Percentiles rank a stretch among this genome's conserved stretches.
phyloP scores from a whole-genome alignment of 35 echinoderm and acorn worm genomes.

The Heliocidaris erythrogramma region DNA sequence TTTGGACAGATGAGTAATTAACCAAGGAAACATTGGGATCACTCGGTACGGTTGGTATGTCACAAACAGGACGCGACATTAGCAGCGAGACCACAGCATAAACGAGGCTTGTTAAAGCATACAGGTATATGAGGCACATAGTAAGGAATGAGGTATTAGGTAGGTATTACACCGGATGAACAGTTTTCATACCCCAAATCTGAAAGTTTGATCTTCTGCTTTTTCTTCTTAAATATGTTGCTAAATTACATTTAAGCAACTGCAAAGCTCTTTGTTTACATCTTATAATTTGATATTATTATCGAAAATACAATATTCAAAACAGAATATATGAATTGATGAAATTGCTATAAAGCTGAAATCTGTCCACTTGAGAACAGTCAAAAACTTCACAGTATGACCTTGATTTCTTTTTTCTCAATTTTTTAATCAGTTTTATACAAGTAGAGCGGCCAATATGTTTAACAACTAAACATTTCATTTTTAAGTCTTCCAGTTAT shows the following conservation, averaged over 20 bases:
- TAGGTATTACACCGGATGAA: neutral
- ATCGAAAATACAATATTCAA: neutral
- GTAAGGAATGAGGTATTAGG: neutral
- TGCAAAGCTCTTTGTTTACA: neutral
- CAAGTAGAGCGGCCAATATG: neutral
- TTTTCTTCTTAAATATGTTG: neutral
- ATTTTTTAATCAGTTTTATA: no score
- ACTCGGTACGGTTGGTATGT: neutral
- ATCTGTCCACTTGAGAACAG: no score
- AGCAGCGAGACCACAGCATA: neutral
- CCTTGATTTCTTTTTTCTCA: no score
- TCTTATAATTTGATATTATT: neutral
- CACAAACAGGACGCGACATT: constrained; percentile 9
- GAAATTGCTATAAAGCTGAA: neutral
- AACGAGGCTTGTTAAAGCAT: neutral
- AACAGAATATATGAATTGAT: neutral
- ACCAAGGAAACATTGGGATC: constrained; percentile 16
- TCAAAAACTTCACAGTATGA: no score
- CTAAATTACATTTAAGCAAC: neutral
- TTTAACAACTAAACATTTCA: neutral
- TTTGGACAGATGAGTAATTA: constrained; percentile 3
- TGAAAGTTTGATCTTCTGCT: neutral
- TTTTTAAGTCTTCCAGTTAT: neutral
- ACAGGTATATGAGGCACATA: neutral
- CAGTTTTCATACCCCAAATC: neutral